phyloP scores from a whole-genome alignment of 2,888 invertebrate species.

The Ametastegia equiseti region DNA sequence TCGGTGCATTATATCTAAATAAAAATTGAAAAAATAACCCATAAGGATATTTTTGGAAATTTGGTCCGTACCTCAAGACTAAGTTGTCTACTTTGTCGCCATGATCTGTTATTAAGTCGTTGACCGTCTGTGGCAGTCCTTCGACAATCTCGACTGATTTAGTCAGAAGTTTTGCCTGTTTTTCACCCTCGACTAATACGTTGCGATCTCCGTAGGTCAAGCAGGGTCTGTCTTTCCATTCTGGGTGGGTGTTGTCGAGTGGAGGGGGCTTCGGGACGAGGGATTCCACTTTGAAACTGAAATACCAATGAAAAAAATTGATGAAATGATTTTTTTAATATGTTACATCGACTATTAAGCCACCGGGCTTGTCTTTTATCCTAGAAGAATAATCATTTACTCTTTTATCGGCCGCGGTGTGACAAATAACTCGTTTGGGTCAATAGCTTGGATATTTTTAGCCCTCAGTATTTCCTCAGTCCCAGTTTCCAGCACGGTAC shows the following conservation, averaged over 20 bases:
- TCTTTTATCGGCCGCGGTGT: not conserved
- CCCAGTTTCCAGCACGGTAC: conserved; percentile 78
- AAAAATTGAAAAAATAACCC: not conserved
- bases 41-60: no score
- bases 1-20: not conserved
- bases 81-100: conserved; percentile 76
- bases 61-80: conserved; percentile 81
- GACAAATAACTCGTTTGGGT: conserved; percentile 80
- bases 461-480: conserved; percentile 78
- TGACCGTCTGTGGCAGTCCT: conserved; percentile 80
- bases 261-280: conserved; percentile 64
- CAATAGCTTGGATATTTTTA: conserved; percentile 80
- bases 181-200: conserved; percentile 84
- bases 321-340: not conserved
- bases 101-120: conserved; percentile 73
- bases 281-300: conserved; percentile 63
- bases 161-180: conserved; percentile 89
- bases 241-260: conserved; percentile 81
- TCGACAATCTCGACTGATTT: conserved; percentile 84
- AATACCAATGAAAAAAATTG: not conserved
- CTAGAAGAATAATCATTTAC: not conserved
- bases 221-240: conserved; percentile 82
- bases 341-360: not conserved
- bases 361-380: not conserved
- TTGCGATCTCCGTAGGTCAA: conserved; percentile 80